Evolutionary conservation across 2,888 invertebrate genomes (phyloP).

Genomic region (Rhodophaea formosa): DNA sequence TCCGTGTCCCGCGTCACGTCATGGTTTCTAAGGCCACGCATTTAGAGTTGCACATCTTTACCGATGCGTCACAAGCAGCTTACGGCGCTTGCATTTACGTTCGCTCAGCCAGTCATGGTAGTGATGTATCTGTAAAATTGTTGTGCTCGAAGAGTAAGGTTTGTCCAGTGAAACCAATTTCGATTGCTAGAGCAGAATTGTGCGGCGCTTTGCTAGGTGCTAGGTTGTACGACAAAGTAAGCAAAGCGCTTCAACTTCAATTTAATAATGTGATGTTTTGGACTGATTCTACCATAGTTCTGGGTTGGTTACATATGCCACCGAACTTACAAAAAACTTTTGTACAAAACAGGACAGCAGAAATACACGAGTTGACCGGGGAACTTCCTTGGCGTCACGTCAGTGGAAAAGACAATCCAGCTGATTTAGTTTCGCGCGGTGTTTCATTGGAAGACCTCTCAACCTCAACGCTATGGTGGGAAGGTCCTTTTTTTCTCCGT

Average conservation of each 20-base stretch:
- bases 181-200: no score
- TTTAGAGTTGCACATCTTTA: slow-evolving; percentile 30
- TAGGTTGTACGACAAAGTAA: slow-evolving; percentile 23
- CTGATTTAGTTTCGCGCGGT: no score
- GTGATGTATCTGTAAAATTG: no score
- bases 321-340: slow-evolving; percentile 27
- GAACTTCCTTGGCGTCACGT: background rate
- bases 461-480: no score
- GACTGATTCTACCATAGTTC: no score
- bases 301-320: background rate
- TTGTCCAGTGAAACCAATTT: no score
- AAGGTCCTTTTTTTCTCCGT: no score
- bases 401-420: no score
- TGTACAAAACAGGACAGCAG: slow-evolving; percentile 28
- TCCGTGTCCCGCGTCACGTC: slow-evolving; percentile 25
- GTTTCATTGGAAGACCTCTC: no score
- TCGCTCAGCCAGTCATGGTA: no score
- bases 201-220: slow-evolving; percentile 32
- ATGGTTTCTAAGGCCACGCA: slow-evolving; percentile 1
- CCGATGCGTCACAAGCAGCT: slow-evolving; percentile 25
- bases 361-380: slow-evolving; percentile 20
- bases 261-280: no score
- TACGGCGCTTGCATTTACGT: background rate
- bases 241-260: background rate
- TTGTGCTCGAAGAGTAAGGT: no score